Evolutionary conservation across 2,797 vertebrate genomes (phyloP), one percentile per base, ranked within the genome.

Genomic region (Sebastolobus alascanus): DNA sequence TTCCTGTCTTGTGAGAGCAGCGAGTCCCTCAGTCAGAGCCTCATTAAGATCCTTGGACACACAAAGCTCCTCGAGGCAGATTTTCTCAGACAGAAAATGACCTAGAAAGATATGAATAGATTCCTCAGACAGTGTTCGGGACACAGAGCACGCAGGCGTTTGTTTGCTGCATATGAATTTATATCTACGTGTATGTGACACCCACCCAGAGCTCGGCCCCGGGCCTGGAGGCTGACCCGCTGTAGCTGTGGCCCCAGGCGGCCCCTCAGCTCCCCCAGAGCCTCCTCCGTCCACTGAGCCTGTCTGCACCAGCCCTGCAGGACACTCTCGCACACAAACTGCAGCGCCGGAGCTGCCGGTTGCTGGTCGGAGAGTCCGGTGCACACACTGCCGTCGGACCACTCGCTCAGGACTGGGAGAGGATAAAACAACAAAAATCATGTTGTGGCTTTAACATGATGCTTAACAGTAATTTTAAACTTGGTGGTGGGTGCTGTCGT

Each of bases 331-430:
- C 64, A 90, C 79, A 98, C 87, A 63, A 97, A 98, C 35, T 81
- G 60, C 43, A 89, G 87, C 0, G 92, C 92, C 0, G 95, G 96
- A 9, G 56, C 12, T 0, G 83, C 55, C 1, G 73, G 58, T 1
- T 35, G 65, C 46, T 63, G 77, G 13, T 74, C 10, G 1, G 18
- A 35, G 4, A 70, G n/a, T 1, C 55, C 37, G 16, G 50, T 6
- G 6, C 27, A 11, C 27, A 68, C 60, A 0, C 64, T 82, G 56
- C 73, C 63, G 10, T 94, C 92, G 6, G 95, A 93, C 97, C 97
- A 98, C 72, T 97, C 96, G 46, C 97, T 91, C 35, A 97, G 85
- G 87, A 98, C 97, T 97, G 83, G 77, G 40, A 75, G 29, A 58
- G 7, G 8, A 18, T 0, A 4, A 52, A 50, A n/a, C 35, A 4